phyloP scores from a whole-genome alignment of 2,113 vertebrate species.

The Pelodiscus sinensis region DNA sequence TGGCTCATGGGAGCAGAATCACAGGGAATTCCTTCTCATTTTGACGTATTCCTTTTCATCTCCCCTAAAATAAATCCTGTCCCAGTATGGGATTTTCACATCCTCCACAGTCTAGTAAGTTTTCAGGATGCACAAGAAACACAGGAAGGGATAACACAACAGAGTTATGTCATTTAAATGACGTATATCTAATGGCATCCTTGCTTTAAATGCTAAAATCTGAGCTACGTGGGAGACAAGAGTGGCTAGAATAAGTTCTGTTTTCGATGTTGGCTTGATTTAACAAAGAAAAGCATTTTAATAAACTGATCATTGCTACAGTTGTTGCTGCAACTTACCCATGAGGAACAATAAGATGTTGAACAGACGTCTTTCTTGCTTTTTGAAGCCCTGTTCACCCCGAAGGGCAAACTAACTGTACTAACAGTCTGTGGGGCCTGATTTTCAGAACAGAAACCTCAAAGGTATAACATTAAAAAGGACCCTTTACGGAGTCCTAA shows the following conservation, averaged over 20 bases:
- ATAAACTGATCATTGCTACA: not conserved
- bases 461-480: not conserved
- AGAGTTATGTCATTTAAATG: not conserved
- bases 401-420: not conserved
- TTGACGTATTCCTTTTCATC: not conserved
- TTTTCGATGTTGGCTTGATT: not conserved
- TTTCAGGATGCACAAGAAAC: not conserved
- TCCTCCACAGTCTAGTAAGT: accelerated
- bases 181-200: accelerated
- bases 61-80: not conserved
- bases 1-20: not conserved
- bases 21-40: not conserved
- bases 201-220: not conserved
- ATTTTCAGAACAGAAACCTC: not conserved
- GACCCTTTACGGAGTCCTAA: not conserved
- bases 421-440: not conserved
- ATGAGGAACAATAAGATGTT: too few species aligned
- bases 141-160: not conserved
- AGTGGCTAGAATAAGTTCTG: not conserved
- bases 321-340: not conserved
- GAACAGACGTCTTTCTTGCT: not conserved
- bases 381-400: not conserved
- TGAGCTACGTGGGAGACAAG: accelerated
- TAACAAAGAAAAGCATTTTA: not conserved
- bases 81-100: not conserved